A percentile compares a stretch with the other conserved stretches of the same genome.
These are phyloP conservation scores for Lerista edwardsae DNA, from an alignment of 2,797 vertebrate genomes.

Conservation along the genomic window DNA sequence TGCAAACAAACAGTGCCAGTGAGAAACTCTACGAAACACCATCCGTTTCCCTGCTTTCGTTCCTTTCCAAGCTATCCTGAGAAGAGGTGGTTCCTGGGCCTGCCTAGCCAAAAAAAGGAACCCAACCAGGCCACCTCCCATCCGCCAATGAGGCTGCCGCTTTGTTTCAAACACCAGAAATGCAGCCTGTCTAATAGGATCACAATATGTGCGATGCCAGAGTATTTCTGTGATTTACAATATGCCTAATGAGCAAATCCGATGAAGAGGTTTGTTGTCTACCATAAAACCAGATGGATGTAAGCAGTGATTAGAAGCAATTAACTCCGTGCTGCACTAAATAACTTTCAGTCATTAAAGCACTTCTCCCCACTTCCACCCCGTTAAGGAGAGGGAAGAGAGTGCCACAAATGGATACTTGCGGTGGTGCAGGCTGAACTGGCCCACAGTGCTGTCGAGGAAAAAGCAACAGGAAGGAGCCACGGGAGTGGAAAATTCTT, in stretches of 20 bases:
- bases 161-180: constrained; percentile 54
- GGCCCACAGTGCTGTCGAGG: not conserved
- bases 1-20: no score
- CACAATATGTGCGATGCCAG: constrained; percentile 80
- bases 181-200: constrained; percentile 70
- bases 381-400: constrained; percentile 84
- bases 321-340: constrained; percentile 92
- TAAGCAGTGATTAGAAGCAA: constrained; percentile 94
- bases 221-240: constrained; percentile 80
- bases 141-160: not conserved
- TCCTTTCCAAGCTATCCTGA: constrained; percentile 28
- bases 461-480: not conserved
- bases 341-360: constrained; percentile 90
- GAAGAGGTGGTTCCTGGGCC: not conserved
- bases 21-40: not conserved
- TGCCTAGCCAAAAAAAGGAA: constrained; percentile 4
- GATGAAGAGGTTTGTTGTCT: constrained; percentile 92
- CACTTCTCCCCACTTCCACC: constrained; percentile 90
- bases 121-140: constrained; percentile 3
- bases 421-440: not conserved
- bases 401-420: constrained; percentile 70
- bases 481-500: no score
- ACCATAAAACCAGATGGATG: constrained; percentile 91
- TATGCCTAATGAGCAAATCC: constrained; percentile 88
- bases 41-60: not conserved